Evolutionary conservation across 2,797 vertebrate genomes (phyloP), one percentile per base, ranked within the genome.

Genomic region (Paguma larvata): DNA sequence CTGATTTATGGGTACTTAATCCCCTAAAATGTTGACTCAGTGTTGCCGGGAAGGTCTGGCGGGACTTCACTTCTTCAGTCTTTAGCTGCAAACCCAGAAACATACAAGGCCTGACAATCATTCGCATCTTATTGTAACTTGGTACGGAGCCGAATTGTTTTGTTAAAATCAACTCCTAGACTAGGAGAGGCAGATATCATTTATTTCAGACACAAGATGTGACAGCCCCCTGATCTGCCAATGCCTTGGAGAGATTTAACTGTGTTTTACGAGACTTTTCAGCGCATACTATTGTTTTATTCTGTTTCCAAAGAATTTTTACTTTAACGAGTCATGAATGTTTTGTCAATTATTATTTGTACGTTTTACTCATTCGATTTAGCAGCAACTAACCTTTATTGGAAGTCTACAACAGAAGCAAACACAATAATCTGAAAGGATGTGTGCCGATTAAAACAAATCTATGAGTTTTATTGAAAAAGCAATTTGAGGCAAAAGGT

Each of bases 391-490:
- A 80, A 34, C 41, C 84, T 95, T 56, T 23, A 48, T 80, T 86
- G 79, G 48, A 95, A 72, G 13, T 19, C 18, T 14, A 67, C 92
- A 97, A 78, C 84, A 87, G 83, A 93, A 94, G 14, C 79, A 75
- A 96, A 86, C 23, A 82, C 41, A 78, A 34, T 67, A 51, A 93
- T 63, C 70, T 70, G 30, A 65, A 78, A 84, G 62, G 41, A 67
- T 70, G 6, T n/a, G 44, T 51, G 18, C 51, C 70, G 23, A 86
- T 68, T 44, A 25, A 30, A 59, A n/a, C 77, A 85, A 65, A n/a
- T 84, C 38, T 59, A n/a, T 59, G 4, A 80, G 78, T 77, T 96
- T 67, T 78, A 77, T 75, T 96, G 68, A 88, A 96, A 97, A 94
- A 75, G 93, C 46, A 70, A 25, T 89, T 67, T 73, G 48, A 91